These are phyloP conservation scores for Drosophila multiciliata DNA, from an alignment of 2,888 invertebrate species.

Conservation along the genomic window DNA sequence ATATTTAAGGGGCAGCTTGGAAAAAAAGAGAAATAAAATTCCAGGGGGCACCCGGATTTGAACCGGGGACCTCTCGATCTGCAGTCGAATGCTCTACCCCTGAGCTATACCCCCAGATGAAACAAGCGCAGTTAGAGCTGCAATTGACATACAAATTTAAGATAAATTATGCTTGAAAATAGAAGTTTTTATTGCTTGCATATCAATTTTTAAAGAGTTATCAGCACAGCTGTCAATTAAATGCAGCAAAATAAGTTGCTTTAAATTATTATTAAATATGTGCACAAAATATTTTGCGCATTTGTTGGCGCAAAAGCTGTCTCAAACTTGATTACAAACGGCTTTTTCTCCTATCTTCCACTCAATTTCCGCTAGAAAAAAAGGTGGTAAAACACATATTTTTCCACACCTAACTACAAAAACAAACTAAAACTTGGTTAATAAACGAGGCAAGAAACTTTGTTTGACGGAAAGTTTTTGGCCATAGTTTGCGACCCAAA, in stretches of 20 bases:
- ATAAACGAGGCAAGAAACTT: conserved; percentile 12
- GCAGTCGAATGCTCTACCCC: conserved; percentile 80
- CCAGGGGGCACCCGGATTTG: conserved; percentile 79
- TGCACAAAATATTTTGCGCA: neutral
- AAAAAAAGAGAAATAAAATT: conserved; percentile 11
- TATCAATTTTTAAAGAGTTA: conserved; percentile 33
- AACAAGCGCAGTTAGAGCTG: neutral
- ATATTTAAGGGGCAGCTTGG: neutral
- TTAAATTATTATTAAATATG: neutral
- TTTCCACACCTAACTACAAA: conserved; percentile 1
- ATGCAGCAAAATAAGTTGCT: neutral
- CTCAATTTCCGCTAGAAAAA: conserved; percentile 7
- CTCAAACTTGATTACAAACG: conserved; percentile 5
- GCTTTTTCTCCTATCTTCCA: neutral
- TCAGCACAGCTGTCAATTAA: conserved; percentile 6
- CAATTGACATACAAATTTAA: conserved; percentile 17
- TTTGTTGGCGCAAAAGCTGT: neutral
- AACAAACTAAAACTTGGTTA: conserved; percentile 15
- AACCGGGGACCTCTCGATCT: conserved; percentile 81
- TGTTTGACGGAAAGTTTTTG: neutral
- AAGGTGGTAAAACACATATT: conserved; percentile 4
- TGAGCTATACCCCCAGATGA: conserved; percentile 72
- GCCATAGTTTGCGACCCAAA: neutral
- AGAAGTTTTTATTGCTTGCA: conserved; percentile 14
- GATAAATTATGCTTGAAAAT: conserved; percentile 16